Base-by-base conservation (phyloP, 2,797 vertebrate genomes). In the Harpagifer antarcticus region DNA sequence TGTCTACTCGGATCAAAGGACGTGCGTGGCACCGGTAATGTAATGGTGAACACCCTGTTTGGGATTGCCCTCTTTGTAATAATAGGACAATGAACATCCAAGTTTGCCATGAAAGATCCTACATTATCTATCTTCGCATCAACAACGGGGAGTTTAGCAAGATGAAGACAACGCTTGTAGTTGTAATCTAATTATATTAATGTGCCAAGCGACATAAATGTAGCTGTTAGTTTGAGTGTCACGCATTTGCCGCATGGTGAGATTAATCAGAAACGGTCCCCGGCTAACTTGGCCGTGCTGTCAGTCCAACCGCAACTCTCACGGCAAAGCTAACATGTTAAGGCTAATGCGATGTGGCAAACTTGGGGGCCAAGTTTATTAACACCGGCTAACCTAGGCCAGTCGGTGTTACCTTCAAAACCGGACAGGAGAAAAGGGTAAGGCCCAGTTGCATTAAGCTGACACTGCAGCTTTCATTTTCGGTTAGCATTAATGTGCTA, bases 401-500 rank as follows among this genome's bases (percentile, higher is more conserved):
- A n/a, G 19, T 2, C 58, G 3, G 42, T 2, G 62, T 78, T 74
- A 59, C 55, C 64, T 80, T 59, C 37, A 58, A 49, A 65, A 27
- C 13, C 20, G 4, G 59, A 67, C 27, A 72, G 56, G 37, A 12
- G 52, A 66, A 12, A 62, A 13, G 48, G 61, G 61, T n/a, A 64
- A 74, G 90, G 84, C 86, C 88, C 83, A 5, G 72, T 63, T 45
- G 40, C 5, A 8, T 72, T 17, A 23, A 91, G 84, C 91, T 91
- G 91, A 91, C 86, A 86, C 85, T 81, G 87, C 91, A 92, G 85
- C 83, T 93, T 94, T 94, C 88, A 85, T 86, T 91, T 91, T 90
- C 81, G 54, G 83, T 85, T 94, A 93, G 92, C 92, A 84, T 83
- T 64, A 48, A 58, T 42, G 55, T 43, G 90, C 86, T 92, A 92